These are phyloP conservation scores for Cryptotermes secundus DNA, from an alignment of 1,140 invertebrate species.

Conservation along the genomic window DNA sequence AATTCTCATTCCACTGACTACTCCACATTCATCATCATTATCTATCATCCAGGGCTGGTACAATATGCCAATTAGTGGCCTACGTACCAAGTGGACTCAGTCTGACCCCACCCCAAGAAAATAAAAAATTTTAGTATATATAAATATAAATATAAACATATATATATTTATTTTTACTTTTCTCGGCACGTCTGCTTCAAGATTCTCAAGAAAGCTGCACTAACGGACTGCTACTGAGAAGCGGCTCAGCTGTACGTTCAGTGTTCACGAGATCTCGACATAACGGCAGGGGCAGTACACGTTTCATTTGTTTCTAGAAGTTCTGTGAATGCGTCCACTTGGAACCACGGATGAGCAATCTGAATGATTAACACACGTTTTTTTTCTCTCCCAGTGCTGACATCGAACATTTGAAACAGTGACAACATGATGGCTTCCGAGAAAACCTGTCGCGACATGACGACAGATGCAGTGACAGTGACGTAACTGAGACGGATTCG, in stretches of 20 bases:
- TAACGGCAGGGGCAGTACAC: not conserved
- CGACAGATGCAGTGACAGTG: not conserved
- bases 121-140: too few species aligned
- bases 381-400: not conserved
- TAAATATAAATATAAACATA: not conserved
- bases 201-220: not conserved
- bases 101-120: too few species aligned
- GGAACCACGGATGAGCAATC: not conserved
- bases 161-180: not conserved
- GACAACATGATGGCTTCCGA: not conserved
- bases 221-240: too few species aligned
- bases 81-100: too few species aligned
- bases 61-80: too few species aligned
- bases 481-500: not conserved
- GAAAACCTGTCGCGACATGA: not conserved
- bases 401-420: not conserved
- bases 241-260: too few species aligned
- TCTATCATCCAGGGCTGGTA: too few species aligned
- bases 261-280: too few species aligned
- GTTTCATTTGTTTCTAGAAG: not conserved
- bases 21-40: too few species aligned
- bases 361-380: not conserved
- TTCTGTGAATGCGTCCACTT: not conserved
- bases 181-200: not conserved
- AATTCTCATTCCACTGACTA: too few species aligned